Evolutionary conservation across 2,888 invertebrate genomes (phyloP), one percentile per base, ranked within the genome.

Genomic region (Papilio gigon): DNA sequence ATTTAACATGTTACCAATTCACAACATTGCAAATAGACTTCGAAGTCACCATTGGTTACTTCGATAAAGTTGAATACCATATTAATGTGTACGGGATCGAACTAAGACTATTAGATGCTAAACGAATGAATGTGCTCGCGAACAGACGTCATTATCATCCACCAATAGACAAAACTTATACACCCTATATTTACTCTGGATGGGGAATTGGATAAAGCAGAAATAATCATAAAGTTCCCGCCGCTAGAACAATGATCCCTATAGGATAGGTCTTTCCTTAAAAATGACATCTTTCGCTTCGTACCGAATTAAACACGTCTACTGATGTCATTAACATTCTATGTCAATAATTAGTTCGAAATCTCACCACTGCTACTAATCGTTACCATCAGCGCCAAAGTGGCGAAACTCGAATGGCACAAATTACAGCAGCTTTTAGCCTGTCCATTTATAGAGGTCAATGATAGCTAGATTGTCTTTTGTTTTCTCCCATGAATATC

Each of bases 11-110:
- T 72, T 73, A 72, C 50, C 77, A 76, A 0, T 74, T 74, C 17
- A 77, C 81, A 3, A 72, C 69, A 22, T 6, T 82, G 0, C 76
- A 83, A 33, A 78, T 84, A 2, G 72, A 81, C 14, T 84, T 84
- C 63, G 79, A 73, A 40, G 75, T 84, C 0, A 78, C 79, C 22
- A 77, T 84, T 17, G 11, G 35, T 0, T 82, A 80, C 47, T 12
- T 20, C n/a, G 64, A 50, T 0, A 30, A 67, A 11, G 58, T 77
- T 0, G 65, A 53, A 1, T 81, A 80, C 53, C 64, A 65, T 0
- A 68, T 82, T 0, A 59, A 67, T 0, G 81, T 76, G 0, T 83
- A 79, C 53, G 84, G 84, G 0, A 71, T 66, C 14, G 70, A 73
- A 40, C 71, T 74, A 0, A 73, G 64, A n/a, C 25, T 73, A 0